Evolutionary conservation across 2,888 invertebrate species (phyloP), one percentile per base, ranked within the genome.

Genomic region (Netelia inedita): DNA sequence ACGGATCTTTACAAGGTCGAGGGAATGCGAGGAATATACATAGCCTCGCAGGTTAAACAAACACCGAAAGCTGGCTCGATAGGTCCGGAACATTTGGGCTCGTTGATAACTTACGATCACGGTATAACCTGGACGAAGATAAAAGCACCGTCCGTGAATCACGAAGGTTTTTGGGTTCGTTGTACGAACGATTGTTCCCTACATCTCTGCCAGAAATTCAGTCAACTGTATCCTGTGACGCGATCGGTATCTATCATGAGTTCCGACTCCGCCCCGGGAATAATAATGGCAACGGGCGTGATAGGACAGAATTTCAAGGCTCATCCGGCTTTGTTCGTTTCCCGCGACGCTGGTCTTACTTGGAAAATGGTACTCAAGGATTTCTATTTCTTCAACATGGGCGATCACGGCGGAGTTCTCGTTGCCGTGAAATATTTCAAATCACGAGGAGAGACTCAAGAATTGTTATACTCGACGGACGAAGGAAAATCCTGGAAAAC

Each of bases 331-430:
- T 96, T 98, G 1, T 98, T 96, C 92, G 94, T 98, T 19, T 97
- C 97, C 73, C 95, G 96, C 55, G 97, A 98, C 93, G 98, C 97
- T 2, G 98, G 98, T 3, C 94, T 96, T 2, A 96, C 96, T 0
- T 98, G 98, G 98, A 96, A 96, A 88, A 95, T 97, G 92, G 96
- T 97, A 0, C 94, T 98, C 3, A 96, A 96, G 90, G 97, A 97
- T 86, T 96, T 97, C 90, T 97, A 97, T 91, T 96, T 97, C 94
- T 98, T 97, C 94, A 97, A 97, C 91, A 96, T 98, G 94, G 98
- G 98, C 1, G 98, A 98, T 94, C 98, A 98, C 91, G 98, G 98
- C 0, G 98, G 98, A 21, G 95, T 98, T 0, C 93, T 98, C 35
- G 97, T 98, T 0, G 98, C 98, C 0, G 97, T 98, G 0, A 96